Base-by-base conservation (phyloP, 2,797 vertebrate genomes). In the Enteromius mattozi region DNA sequence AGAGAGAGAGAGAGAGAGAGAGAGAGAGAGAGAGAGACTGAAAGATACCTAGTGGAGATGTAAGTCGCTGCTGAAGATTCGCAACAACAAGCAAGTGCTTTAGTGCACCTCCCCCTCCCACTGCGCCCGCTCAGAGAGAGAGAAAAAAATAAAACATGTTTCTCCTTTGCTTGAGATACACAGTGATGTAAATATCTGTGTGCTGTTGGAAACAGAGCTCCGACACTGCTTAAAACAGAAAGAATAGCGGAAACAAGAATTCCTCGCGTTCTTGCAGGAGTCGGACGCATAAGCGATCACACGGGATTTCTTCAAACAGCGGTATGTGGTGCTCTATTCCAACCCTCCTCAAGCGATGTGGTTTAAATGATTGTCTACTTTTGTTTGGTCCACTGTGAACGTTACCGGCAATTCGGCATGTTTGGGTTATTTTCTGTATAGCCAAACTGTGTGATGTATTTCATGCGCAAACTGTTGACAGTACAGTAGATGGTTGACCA, bases 41-140 rank as follows among this genome's bases (percentile, higher is more conserved):
- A 77, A 70, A 83, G 82, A 75, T 69, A 80, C 78, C 78, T 66
- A 81, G 71, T 78, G 83, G 83, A 87, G 88, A 89, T 87, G 71
- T 61, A 78, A 87, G 83, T 82, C 81, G 78, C 87, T 82, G 80
- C 87, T 83, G 83, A 85, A 87, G 87, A 88, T 83, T 85, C 84
- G 76, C 81, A 88, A 85, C 85, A 88, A 85, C 85, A 81, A 86
- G 81, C 85, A 83, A 88, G 81, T 80, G 74, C 77, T 59, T 54
- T 59, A 71, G 33, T 30, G 81, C 87, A 82, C 87, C 81, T 80
- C 85, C 83, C 85, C 87, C 83, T 84, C 81, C 78, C 88, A 47
- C 76, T 83, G 68, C 59, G 24, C 74, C 85, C 76, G 45, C 84
- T 80, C 75, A 47, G 14, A 76, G 42, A 35, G 24, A 19, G 16